Evolutionary conservation across 2,113 vertebrate species (phyloP).

Genomic region (Thamnophis sirtalis): DNA sequence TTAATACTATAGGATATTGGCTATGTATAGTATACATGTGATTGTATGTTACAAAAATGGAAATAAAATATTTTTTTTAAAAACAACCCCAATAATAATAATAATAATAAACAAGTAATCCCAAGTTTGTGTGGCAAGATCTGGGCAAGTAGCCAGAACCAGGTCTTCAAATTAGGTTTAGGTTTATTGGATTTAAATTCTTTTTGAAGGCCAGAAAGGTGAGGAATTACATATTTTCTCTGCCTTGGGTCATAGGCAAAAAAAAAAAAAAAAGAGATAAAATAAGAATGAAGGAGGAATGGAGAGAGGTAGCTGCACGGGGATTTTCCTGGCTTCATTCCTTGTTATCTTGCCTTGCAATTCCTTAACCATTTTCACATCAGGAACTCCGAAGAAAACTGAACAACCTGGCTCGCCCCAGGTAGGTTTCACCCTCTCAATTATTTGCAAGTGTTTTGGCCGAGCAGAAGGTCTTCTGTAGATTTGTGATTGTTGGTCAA

Average conservation of each 20-base stretch:
- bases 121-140: neutral
- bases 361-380: slow-evolving; percentile 84
- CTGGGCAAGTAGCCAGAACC: neutral
- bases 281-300: neutral
- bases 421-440: slow-evolving; percentile 66
- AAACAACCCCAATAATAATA: too few species aligned
- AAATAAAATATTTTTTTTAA: too few species aligned
- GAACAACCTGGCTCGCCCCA: slow-evolving; percentile 82
- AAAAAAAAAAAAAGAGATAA: neutral
- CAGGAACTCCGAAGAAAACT: slow-evolving; percentile 85
- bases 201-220: neutral
- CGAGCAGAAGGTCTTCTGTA: neutral
- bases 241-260: neutral
- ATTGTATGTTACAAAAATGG: too few species aligned
- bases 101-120: neutral
- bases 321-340: neutral
- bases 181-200: too few species aligned
- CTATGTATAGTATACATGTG: too few species aligned
- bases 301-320: neutral
- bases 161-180: neutral
- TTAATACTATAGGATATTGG: too few species aligned
- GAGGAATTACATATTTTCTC: neutral
- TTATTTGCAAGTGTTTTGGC: neutral
- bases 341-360: neutral
- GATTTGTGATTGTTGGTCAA: neutral